Percentiles rank a stretch among this genome's conserved stretches.
phyloP scores from a whole-genome alignment of 2,113 vertebrate species.

The Leucopternis melanops region DNA sequence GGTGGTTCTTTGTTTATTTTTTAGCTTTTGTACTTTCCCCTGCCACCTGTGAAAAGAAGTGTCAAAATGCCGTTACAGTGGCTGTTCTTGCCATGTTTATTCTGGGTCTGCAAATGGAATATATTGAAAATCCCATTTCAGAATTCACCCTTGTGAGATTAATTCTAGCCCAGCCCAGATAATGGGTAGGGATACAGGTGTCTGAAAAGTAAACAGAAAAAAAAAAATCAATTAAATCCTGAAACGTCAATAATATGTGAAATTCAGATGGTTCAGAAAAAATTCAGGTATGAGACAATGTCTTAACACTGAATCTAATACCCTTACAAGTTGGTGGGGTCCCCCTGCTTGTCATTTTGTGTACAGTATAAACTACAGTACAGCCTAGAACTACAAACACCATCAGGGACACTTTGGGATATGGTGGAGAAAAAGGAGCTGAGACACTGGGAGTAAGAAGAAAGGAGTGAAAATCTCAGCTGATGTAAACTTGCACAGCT shows the following conservation, averaged over 20 bases:
- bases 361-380: not conserved
- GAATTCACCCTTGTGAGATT: not conserved
- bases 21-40: not conserved
- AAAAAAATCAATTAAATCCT: not conserved
- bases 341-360: not conserved
- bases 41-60: not conserved
- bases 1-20: not conserved
- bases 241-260: not conserved
- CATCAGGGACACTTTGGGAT: not conserved
- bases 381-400: not conserved
- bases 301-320: not conserved
- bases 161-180: not conserved
- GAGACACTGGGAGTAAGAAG: not conserved
- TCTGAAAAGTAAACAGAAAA: not conserved
- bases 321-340: not conserved
- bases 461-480: not conserved
- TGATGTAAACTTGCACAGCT: not conserved
- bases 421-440: not conserved
- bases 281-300: not conserved
- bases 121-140: not conserved
- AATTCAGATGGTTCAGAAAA: not conserved
- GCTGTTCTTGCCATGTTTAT: not conserved
- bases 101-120: not conserved
- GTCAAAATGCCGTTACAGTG: not conserved
- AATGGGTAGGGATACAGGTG: not conserved